Percentiles rank a stretch among this genome's conserved stretches.
These are phyloP conservation scores for Vanessa tameamea DNA, from an alignment of 1,140 invertebrate genomes.

Conservation along the genomic window DNA sequence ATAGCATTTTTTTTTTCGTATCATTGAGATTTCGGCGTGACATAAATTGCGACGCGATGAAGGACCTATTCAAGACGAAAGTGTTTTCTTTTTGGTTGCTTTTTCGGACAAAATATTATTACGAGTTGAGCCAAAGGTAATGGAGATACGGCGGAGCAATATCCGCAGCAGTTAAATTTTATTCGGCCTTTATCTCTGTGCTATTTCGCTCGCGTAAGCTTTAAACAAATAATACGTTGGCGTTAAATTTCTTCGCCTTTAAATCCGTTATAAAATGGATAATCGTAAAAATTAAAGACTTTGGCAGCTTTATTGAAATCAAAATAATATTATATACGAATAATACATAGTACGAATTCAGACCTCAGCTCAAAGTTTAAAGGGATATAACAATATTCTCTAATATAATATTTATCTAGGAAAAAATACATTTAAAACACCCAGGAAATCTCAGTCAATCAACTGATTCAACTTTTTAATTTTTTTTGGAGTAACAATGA, in stretches of 20 bases:
- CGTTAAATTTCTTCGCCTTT: constrained; percentile 8
- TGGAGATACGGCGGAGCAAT: constrained; percentile 3
- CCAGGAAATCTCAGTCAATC: too few species aligned
- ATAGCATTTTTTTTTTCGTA: too few species aligned
- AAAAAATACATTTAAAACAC: too few species aligned
- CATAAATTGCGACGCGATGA: too few species aligned
- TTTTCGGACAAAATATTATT: constrained; percentile 10
- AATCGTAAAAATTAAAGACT: constrained; percentile 2
- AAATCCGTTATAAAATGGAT: constrained; percentile 1
- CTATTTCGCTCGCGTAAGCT: constrained; percentile 11
- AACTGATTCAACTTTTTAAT: too few species aligned
- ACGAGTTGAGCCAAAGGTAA: constrained; percentile 6
- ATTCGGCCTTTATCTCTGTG: constrained; percentile 9
- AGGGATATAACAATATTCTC: too few species aligned
- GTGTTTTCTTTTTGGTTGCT: background rate
- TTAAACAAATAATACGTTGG: constrained; percentile 12
- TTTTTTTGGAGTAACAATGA: background rate
- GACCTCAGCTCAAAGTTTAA: too few species aligned
- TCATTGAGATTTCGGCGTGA: too few species aligned
- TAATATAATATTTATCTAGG: too few species aligned
- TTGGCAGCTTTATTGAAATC: background rate
- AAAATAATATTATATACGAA: background rate
- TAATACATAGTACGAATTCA: too few species aligned
- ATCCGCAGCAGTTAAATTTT: constrained; percentile 11
- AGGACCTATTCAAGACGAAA: background rate